Percentiles rank a stretch among this genome's conserved stretches.
These are phyloP conservation scores for Hirudo medicinalis DNA, from an alignment of 1,140 invertebrate species.

Conservation along the genomic window DNA sequence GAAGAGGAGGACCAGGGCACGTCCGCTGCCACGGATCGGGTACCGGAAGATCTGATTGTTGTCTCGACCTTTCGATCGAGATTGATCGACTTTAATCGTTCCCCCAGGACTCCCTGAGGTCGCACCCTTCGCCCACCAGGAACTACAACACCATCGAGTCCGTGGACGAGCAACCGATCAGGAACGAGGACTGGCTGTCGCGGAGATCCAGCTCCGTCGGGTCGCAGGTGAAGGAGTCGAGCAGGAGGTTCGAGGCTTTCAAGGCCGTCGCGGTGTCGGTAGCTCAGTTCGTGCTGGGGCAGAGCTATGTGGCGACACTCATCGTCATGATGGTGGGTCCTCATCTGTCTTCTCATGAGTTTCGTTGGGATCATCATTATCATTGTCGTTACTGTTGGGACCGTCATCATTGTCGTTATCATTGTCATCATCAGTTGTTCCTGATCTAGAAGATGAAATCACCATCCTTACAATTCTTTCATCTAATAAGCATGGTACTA, in stretches of 20 bases:
- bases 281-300: constrained; percentile 50
- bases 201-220: neutral
- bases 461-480: too few species aligned
- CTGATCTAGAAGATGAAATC: too few species aligned
- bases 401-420: neutral
- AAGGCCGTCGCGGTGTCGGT: constrained; percentile 27
- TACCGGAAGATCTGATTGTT: too few species aligned
- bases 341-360: neutral
- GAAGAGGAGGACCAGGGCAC: too few species aligned
- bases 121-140: neutral
- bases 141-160: constrained; percentile 5
- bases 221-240: constrained; percentile 7
- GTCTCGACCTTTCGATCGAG: too few species aligned
- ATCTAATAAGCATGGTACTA: too few species aligned
- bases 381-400: neutral
- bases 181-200: neutral
- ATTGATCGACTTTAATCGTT: neutral
- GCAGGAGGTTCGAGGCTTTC: neutral
- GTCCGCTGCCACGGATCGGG: too few species aligned
- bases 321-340: constrained; percentile 79
- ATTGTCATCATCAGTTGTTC: too few species aligned
- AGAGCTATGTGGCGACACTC: constrained; percentile 71
- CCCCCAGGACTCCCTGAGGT: neutral
- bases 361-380: neutral
- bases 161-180: neutral